Conservation (phyloP, 2,113 vertebrate species). For the Podiceps cristatus region DNA sequence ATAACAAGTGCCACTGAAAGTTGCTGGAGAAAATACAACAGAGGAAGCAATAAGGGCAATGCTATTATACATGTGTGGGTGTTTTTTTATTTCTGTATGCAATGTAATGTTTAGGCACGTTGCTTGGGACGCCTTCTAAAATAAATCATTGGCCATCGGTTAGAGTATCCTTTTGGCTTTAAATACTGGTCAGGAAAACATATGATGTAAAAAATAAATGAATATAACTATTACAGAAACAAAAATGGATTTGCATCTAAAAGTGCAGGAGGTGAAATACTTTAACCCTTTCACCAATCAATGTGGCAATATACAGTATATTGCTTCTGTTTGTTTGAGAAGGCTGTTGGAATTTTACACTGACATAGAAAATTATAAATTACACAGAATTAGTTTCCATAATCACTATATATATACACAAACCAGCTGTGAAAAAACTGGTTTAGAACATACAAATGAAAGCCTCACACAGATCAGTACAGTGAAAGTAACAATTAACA, state of each 20-base stretch:
- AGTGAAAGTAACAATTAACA: conserved; percentile 75
- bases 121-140: conserved; percentile 81
- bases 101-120: conserved; percentile 83
- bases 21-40: conserved; percentile 1
- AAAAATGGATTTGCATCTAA: conserved; percentile 80
- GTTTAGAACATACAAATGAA: conserved; percentile 79
- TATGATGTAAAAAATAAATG: conserved; percentile 81
- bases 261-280: conserved; percentile 79
- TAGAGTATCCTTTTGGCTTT: conserved; percentile 82
- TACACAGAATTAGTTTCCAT: conserved; percentile 86
- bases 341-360: conserved; percentile 78
- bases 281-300: conserved; percentile 79
- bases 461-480: conserved; percentile 78
- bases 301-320: conserved; percentile 77
- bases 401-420: conserved; percentile 85
- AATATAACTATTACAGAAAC: conserved; percentile 79
- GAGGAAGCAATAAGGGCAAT: conserved; percentile 56
- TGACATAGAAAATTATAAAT: conserved; percentile 89
- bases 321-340: conserved; percentile 82
- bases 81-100: conserved; percentile 79
- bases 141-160: conserved; percentile 79
- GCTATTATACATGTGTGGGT: conserved; percentile 40
- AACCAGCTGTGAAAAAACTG: conserved; percentile 80
- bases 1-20: background rate
- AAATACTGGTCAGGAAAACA: conserved; percentile 84